Base-by-base conservation (phyloP, 2,113 vertebrate species). In the Plectropomus leopardus region DNA sequence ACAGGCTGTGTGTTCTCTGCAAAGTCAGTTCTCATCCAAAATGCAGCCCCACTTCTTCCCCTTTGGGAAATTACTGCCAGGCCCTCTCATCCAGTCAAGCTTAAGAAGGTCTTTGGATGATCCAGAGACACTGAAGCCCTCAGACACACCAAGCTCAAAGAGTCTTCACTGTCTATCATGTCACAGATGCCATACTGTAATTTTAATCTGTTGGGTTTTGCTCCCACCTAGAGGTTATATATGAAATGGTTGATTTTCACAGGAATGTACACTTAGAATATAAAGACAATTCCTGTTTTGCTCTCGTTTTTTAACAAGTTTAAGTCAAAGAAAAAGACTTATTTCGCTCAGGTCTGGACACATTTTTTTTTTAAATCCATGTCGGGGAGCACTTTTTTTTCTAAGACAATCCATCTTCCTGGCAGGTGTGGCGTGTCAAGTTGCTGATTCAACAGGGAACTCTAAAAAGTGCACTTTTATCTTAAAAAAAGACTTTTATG, bases 191-290 rank as follows among this genome's bases (percentile, higher is more conserved):
- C n/a, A 0, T 0, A 1, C 23, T 30, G 6, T n/a, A 0, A 17
- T 17, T 5, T 26, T 0, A 13, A 24, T 77, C 2, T 53, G 26
- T 81, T 60, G 16, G 17, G 30, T 44, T 17, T 30, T 88, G 76
- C 80, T 68, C 26, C 91, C 90, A 84, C 81, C 92, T 92, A 68
- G 86, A 90, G 92, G 89, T 50, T 30, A 72, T 14, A 47, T 8
- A 47, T 0, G 7, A 47, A 42, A n/a, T 47, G 3, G 16, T 42
- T 61, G 19, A n/a, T 40, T 67, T 48, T 45, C 11, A 10, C 14
- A 44, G 14, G 5, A 40, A n/a, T 34, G 32, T 42, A 45, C 32
- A 40, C 8, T 40, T 2, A 40, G 8, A 7, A 40, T 2, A 40
- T n/a, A n/a, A n/a, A n/a, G n/a, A 40, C 36, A 40, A 7, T 40